A percentile compares a stretch with the other conserved stretches of the same genome.
These are phyloP conservation scores for Meles meles DNA, from an alignment of 2,113 vertebrate species.

Conservation along the genomic window DNA sequence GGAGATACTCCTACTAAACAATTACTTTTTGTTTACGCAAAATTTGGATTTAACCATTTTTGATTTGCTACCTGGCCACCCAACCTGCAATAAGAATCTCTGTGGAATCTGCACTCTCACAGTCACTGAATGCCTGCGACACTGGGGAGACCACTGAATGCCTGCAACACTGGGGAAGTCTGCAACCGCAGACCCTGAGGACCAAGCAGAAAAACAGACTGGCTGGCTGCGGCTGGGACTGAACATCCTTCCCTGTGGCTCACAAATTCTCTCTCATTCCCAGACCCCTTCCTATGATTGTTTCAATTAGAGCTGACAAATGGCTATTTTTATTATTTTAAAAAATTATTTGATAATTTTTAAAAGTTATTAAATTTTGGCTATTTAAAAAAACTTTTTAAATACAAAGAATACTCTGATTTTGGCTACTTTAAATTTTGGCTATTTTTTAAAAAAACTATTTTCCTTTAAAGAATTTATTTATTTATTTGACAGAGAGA, in stretches of 20 bases:
- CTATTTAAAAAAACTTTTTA: background rate
- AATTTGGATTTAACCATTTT: background rate
- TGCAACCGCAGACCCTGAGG: background rate
- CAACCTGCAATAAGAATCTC: background rate
- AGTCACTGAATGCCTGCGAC: background rate
- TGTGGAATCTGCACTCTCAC: background rate
- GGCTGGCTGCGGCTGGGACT: no score
- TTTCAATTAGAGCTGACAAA: background rate
- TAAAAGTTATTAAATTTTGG: no score
- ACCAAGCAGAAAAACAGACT: background rate
- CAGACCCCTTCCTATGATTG: fast-evolving
- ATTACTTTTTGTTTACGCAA: background rate
- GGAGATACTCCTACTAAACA: background rate
- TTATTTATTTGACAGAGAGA: no score
- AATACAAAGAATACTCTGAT: background rate
- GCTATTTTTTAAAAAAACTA: no score
- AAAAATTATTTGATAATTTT: no score
- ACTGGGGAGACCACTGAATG: background rate
- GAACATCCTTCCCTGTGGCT: background rate
- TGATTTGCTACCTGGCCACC: background rate
- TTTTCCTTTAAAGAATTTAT: no score
- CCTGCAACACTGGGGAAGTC: background rate
- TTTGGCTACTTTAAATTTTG: no score
- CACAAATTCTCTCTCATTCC: background rate
- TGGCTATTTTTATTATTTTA: no score